Evolutionary conservation across 1,140 invertebrate species (phyloP), one percentile per base, ranked within the genome.

Genomic region (Magallana ariakensis): DNA sequence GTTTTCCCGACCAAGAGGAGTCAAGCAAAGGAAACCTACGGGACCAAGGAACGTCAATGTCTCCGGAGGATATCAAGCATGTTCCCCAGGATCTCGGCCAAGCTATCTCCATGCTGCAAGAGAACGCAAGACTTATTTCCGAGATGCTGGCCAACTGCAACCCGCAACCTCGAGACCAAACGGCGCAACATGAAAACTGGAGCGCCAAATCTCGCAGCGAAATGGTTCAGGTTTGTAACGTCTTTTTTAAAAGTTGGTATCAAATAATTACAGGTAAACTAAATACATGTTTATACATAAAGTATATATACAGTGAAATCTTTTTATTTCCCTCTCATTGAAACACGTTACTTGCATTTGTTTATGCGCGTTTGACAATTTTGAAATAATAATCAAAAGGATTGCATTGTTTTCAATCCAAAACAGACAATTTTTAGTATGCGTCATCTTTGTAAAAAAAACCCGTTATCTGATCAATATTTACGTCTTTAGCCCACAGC

Each of bases 31-130:
- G 82, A 60, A 46, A n/a, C 16, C 26, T 58, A 9, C 86, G 55
- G 53, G 87, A 88, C 58, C 87, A 88, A 56, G 60, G 57, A 13
- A 88, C 87, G 26, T 84, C 85, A 5, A 88, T 85, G 1, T 88
- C 85, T 46, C 85, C 85, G 16, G 46, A 60, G 7, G 80, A 82
- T 19, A 60, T 62, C 9, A 55, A 62, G 19, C 55, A 83, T 66
- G 60, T 86, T 0, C 85, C 87, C 26, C 54, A 26, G 16, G 85
- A 88, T 60, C 80, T 88, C 16, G 33, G 80, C 7, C 70, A 86
- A 33, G 87, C 87, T 1, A 15, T 88, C 3, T n/a, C 57, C 15
- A 84, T 86, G 82, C 57, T 88, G 7, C 87, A 85, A 53, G 87
- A 88, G 58, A 88, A 88, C 22, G 85, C 87, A 8, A 53, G 81